These are phyloP conservation scores for Drosophila subpulchrella DNA, from an alignment of 1,140 invertebrate species.

Conservation along the genomic window DNA sequence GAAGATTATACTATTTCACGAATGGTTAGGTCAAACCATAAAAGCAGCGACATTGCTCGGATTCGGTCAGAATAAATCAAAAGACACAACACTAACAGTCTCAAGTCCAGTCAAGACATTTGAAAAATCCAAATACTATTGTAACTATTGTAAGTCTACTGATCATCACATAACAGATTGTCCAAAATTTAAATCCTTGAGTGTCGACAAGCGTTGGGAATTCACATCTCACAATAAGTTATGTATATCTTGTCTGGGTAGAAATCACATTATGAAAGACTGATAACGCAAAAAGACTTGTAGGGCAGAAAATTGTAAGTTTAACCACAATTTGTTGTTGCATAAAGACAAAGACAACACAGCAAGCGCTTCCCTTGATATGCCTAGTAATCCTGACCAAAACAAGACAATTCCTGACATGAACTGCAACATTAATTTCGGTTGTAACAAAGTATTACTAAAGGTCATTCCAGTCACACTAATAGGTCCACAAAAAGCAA, in stretches of 20 bases:
- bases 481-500: constrained; percentile 5
- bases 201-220: constrained; percentile 14
- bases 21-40: constrained; percentile 18
- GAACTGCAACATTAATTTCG: constrained; percentile 17
- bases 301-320: constrained; percentile 1
- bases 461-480: constrained; percentile 15
- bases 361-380: not conserved
- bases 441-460: constrained; percentile 11
- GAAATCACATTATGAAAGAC: constrained; percentile 7
- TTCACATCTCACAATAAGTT: constrained; percentile 4
- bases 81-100: constrained; percentile 15
- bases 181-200: constrained; percentile 12
- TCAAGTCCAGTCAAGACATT: constrained; percentile 2
- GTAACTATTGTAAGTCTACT: constrained; percentile 19
- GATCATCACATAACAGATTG: constrained; percentile 12
- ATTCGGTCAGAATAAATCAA: constrained; percentile 10
- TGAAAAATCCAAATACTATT: constrained; percentile 12
- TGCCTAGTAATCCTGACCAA: not conserved
- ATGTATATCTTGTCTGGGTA: constrained; percentile 13
- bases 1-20: constrained; percentile 6
- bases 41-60: constrained; percentile 10
- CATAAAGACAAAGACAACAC: constrained; percentile 12
- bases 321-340: constrained; percentile 14
- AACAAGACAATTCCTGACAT: not conserved
- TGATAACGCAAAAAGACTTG: constrained; percentile 15